These are phyloP conservation scores for Telenomus remus DNA, from an alignment of 1,140 invertebrate genomes.

Conservation along the genomic window DNA sequence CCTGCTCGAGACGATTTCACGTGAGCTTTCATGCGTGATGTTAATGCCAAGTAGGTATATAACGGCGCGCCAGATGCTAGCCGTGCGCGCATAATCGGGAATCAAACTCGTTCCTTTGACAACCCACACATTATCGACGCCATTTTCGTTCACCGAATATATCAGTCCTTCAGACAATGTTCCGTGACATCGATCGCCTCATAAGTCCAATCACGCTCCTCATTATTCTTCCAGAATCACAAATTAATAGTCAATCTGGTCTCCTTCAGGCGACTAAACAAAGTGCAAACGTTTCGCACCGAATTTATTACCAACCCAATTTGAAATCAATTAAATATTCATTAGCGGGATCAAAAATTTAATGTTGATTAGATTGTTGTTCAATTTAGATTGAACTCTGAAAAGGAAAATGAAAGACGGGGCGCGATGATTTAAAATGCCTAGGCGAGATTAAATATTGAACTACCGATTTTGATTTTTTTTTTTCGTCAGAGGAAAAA, in stretches of 20 bases:
- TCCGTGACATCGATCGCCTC: slow-evolving; percentile 15
- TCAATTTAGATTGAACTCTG: not conserved
- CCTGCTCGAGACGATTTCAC: slow-evolving; percentile 61
- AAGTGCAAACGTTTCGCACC: no score
- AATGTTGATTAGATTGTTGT: not conserved
- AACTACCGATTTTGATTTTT: not conserved
- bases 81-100: slow-evolving; percentile 60
- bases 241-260: no score
- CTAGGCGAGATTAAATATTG: no score
- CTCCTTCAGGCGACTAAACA: no score
- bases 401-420: not conserved
- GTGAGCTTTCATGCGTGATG: slow-evolving; percentile 60
- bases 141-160: slow-evolving; percentile 14
- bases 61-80: slow-evolving; percentile 59
- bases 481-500: not conserved
- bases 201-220: not conserved
- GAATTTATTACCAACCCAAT: no score
- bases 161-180: slow-evolving; percentile 10
- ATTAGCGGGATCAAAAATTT: no score
- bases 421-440: not conserved
- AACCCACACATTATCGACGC: slow-evolving; percentile 16
- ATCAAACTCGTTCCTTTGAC: slow-evolving; percentile 36
- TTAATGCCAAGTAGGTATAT: slow-evolving; percentile 51
- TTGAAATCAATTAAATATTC: no score
- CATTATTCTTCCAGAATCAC: no score